Conservation (phyloP, 2,888 invertebrate species). For the Timema cristinae region DNA sequence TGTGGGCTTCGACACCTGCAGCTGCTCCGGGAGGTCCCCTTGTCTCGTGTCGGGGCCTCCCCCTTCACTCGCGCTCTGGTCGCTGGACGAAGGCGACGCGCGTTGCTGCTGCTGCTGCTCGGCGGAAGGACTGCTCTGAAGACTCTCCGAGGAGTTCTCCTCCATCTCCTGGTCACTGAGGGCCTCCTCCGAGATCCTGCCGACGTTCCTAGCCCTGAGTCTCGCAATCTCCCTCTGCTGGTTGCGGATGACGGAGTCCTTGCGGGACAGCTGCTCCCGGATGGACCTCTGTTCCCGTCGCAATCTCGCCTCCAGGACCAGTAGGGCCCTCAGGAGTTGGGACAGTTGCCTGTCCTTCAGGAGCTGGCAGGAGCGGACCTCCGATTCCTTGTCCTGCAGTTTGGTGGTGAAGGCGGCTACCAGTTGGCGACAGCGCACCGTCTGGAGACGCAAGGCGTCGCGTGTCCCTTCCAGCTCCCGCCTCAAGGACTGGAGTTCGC, state of each 20-base stretch:
- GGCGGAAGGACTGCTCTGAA: conserved; percentile 64
- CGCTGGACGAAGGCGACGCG: conserved; percentile 69
- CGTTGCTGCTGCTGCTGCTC: conserved; percentile 59
- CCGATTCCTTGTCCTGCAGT: conserved; percentile 56
- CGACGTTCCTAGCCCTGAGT: conserved; percentile 46
- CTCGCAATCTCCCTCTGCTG: conserved; percentile 66
- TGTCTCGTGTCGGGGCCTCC: conserved; percentile 50
- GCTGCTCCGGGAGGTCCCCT: conserved; percentile 32
- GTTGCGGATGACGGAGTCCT: conserved; percentile 65
- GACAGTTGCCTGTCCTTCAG: conserved; percentile 68
- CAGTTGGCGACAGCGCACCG: conserved; percentile 65
- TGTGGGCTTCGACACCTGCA: conserved; percentile 14
- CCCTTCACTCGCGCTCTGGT: conserved; percentile 64
- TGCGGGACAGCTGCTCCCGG: conserved; percentile 61
- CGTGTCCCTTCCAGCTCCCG: conserved; percentile 65
- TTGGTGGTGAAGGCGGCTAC: conserved; percentile 60
- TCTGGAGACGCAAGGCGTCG: conserved; percentile 60
- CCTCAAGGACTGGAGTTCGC: conserved; percentile 57
- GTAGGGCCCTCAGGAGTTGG: conserved; percentile 63
- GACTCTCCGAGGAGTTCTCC: too few species aligned
- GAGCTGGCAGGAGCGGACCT: conserved; percentile 57
- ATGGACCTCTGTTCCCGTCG: conserved; percentile 70
- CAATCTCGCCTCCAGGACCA: conserved; percentile 67
- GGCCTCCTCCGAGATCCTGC: conserved; percentile 23
- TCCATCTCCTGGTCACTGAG: not conserved